Base-by-base conservation (phyloP, 1,140 invertebrate genomes). In the Leptoteleia sp. region DNA sequence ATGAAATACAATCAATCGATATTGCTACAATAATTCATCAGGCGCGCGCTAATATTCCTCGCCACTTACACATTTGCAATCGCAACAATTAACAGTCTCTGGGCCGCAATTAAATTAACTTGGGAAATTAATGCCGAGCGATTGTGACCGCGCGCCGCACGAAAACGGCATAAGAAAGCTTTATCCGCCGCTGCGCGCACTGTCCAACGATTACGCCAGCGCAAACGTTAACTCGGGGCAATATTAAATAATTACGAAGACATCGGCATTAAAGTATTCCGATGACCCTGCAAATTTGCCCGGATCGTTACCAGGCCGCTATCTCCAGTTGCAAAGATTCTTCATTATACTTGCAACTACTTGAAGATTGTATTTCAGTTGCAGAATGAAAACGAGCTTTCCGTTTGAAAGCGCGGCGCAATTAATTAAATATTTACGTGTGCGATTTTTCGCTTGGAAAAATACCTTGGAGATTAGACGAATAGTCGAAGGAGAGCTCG, bases 11-110 rank as follows among this genome's bases (percentile, higher is more conserved):
- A 27, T 8, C 19, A 13, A 45, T 45, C 19, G 17, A 45, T 27
- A 27, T 13, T 11, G 19, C 4, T 45, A 25, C 19, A 27, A 45
- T 45, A 27, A 45, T 45, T 47, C 43, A 47, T 47, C 31, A 31
- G n/a, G 15, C 12, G 1, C 13, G 42, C 4, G 7, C 11, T 45
- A 27, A 45, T 45, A 27, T 45, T 45, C n/a, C 27, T 25, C n/a
- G 19, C 11, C 11, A 7, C 16, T 45, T 45, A 45, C 2, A 27
- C 42, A 45, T 25, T 25, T 27, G 42, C 19, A 27, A 45, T 12
- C 12, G 42, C 19, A 22, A 27, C 42, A 12, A 45, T 45, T 12
- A 45, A 25, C 33, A 13, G 5, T 27, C 1, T n/a, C n/a, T n/a
- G n/a, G n/a, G n/a, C 42, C 11, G 11, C 19, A 45, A 45, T 45